These are phyloP conservation scores for Acleris cristana DNA, from an alignment of 2,888 invertebrate genomes.

Conservation along the genomic window DNA sequence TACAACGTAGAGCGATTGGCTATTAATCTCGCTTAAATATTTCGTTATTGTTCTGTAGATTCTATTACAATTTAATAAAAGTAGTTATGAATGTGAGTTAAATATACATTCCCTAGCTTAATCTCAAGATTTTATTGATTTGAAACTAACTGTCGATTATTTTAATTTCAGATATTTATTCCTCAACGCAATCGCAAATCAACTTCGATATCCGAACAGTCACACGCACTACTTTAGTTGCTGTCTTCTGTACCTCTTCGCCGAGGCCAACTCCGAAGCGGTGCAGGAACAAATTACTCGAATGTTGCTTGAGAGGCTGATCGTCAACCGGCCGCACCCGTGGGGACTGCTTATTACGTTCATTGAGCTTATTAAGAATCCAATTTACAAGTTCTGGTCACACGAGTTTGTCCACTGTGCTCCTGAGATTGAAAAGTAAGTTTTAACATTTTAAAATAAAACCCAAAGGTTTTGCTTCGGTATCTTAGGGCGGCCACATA, in stretches of 20 bases:
- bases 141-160: no score
- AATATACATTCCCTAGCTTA: no score
- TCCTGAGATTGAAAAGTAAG: slow-evolving; percentile 99
- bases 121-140: no score
- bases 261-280: slow-evolving; percentile 98
- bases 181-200: slow-evolving; percentile 99
- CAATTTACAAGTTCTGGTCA: slow-evolving; percentile 98
- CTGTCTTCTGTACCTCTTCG: slow-evolving; percentile 97
- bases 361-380: slow-evolving; percentile 99
- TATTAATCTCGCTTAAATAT: no score
- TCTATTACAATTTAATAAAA: no score
- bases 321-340: slow-evolving; percentile 99
- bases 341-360: slow-evolving; percentile 99
- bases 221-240: slow-evolving; percentile 99
- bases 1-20: slow-evolving; percentile 4
- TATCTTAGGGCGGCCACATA: no score
- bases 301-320: slow-evolving; percentile 97
- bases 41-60: no score
- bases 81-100: no score
- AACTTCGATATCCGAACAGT: slow-evolving; percentile 99
- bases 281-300: slow-evolving; percentile 99
- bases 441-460: slow-evolving; percentile 42
- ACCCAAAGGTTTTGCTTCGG: no score
- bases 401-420: slow-evolving; percentile 99
- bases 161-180: slow-evolving; percentile 91